Conservation (phyloP, 2,113 vertebrate genomes). For the Macaca mulatta region DNA sequence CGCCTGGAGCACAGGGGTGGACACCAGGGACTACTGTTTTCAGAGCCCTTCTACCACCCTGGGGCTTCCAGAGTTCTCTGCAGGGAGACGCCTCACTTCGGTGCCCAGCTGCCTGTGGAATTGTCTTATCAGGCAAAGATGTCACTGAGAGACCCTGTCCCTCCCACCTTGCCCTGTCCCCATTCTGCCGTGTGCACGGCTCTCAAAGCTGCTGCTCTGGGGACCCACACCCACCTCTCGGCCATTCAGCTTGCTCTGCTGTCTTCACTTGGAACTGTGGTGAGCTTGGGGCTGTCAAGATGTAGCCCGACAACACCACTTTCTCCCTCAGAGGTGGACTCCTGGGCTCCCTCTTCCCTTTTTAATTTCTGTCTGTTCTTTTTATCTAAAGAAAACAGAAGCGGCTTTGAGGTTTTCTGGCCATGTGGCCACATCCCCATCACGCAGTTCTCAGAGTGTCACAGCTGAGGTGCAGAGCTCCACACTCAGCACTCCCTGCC, state of each 20-base stretch:
- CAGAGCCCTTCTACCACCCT: rapidly evolving
- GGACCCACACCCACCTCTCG: not conserved
- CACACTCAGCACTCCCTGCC: rapidly evolving
- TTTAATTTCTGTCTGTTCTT: not conserved
- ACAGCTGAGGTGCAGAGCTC: not conserved
- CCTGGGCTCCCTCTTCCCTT: not conserved
- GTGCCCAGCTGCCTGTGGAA: not conserved
- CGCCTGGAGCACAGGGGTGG: rapidly evolving
- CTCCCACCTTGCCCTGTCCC: not conserved
- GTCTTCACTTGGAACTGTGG: rapidly evolving
- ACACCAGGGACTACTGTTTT: not conserved
- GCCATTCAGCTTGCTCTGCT: not conserved
- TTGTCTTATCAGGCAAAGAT: not conserved
- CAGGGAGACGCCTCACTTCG: too few relatives aligned
- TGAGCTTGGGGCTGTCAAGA: too few relatives aligned
- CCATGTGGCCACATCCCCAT: not conserved
- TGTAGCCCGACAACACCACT: rapidly evolving
- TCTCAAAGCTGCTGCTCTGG: not conserved
- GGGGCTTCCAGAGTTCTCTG: too few relatives aligned
- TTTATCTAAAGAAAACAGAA: not conserved
- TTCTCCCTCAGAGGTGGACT: rapidly evolving
- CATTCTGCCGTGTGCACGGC: not conserved
- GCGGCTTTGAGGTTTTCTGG: not conserved
- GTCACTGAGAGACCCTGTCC: not conserved
- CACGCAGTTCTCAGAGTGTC: not conserved